Evolutionary conservation across 2,888 invertebrate species (phyloP).

Genomic region (Hofmannophila pseudospretella): DNA sequence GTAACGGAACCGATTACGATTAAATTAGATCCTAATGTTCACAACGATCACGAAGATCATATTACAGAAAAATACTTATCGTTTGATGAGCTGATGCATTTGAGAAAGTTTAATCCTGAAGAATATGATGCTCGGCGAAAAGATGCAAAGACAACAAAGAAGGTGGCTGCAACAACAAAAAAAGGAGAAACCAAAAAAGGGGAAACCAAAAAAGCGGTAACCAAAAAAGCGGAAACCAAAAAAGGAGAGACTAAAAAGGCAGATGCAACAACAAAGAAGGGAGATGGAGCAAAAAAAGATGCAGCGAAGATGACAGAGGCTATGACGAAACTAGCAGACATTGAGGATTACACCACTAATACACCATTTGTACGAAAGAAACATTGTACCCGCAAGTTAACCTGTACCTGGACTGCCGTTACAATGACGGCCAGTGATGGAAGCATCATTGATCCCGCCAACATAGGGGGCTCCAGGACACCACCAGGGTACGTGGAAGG

Average conservation of each 20-base stretch:
- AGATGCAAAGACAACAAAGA: constrained; percentile 2
- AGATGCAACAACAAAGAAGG: constrained; percentile 3
- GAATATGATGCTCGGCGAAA: constrained; percentile 32
- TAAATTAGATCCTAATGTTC: constrained; percentile 20
- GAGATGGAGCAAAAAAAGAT: neutral
- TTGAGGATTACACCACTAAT: constrained; percentile 38
- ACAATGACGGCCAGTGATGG: constrained; percentile 34
- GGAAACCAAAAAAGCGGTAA: too few species aligned
- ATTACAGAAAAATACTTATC: constrained; percentile 63
- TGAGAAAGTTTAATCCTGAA: constrained; percentile 45
- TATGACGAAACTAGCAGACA: too few species aligned
- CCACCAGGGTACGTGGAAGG: constrained; percentile 64
- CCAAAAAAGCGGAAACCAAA: neutral
- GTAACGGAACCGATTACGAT: constrained; percentile 56
- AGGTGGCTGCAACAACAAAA: constrained; percentile 3
- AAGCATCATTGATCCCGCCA: constrained; percentile 20
- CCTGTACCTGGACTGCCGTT: constrained; percentile 63
- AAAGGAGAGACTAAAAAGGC: constrained; percentile 5
- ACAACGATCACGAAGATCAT: constrained; percentile 21
- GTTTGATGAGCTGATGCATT: constrained; percentile 64
- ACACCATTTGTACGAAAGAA: constrained; percentile 46
- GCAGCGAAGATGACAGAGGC: constrained; percentile 3
- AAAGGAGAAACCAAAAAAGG: constrained; percentile 7
- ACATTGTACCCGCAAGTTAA: constrained; percentile 59
- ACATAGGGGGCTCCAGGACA: constrained; percentile 41